Percentiles rank a stretch among this genome's conserved stretches.
Conservation (phyloP, 2,797 vertebrate species). For the Platalea minor region DNA sequence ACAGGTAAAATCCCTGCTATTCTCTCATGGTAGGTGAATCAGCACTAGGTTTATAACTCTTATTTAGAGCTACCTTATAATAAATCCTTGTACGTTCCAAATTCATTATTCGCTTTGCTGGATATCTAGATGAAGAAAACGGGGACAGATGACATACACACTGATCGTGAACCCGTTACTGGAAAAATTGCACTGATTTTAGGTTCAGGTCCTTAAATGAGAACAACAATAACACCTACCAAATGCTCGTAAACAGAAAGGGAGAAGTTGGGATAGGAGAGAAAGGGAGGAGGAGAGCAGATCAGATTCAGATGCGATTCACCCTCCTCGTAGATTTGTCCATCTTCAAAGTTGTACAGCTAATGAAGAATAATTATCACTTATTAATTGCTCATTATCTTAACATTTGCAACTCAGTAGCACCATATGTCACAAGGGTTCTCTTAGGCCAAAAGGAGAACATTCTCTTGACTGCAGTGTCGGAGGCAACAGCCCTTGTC, state of each 20-base stretch:
- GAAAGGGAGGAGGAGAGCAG: neutral
- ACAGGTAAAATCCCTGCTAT: neutral
- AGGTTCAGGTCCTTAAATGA: neutral
- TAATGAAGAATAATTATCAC: neutral
- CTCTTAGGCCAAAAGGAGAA: neutral
- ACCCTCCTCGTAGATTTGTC: neutral
- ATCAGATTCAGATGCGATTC: neutral
- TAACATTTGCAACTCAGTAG: neutral
- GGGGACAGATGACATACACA: neutral
- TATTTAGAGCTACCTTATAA: neutral
- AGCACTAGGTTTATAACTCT: neutral
- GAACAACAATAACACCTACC: neutral
- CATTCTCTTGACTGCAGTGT: neutral
- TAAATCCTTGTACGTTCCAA: neutral
- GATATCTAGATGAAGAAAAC: neutral
- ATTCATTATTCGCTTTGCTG: neutral
- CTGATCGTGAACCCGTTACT: accelerated
- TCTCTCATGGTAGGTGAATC: neutral
- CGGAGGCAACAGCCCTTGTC: neutral
- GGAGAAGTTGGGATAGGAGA: neutral
- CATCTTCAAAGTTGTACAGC: neutral
- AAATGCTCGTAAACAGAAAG: neutral
- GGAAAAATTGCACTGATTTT: neutral
- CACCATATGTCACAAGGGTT: neutral
- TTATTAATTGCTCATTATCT: neutral